Evolutionary conservation across 2,888 invertebrate species (phyloP).

Genomic region (Scaptodrosophila latifasciaeformis): DNA sequence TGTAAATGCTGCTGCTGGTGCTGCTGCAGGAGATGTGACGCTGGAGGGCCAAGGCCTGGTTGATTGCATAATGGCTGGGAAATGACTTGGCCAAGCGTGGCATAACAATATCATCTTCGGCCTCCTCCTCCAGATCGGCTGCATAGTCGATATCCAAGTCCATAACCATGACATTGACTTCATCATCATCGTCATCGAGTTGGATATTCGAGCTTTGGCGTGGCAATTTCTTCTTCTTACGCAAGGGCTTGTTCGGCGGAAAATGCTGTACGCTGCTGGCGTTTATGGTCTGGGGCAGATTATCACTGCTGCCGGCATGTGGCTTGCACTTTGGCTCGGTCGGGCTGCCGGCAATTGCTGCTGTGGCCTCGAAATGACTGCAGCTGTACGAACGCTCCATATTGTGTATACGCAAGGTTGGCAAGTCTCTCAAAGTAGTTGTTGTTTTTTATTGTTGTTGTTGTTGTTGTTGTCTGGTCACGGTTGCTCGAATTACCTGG

Average conservation of each 20-base stretch:
- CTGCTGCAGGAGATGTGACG: conserved; percentile 31
- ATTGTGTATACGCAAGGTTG: neutral
- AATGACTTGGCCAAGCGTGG: conserved; percentile 22
- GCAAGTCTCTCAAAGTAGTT: neutral
- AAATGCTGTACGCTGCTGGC: conserved; percentile 28
- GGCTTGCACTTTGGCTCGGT: no score
- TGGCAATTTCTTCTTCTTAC: conserved; percentile 54
- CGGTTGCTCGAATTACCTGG: conserved; percentile 35
- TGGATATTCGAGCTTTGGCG: conserved; percentile 53
- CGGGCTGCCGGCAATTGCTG: neutral
- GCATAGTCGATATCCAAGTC: conserved; percentile 47
- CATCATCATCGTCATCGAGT: conserved; percentile 38
- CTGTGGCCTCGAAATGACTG: conserved; percentile 46
- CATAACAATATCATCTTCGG: conserved; percentile 28
- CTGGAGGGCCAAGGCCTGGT: conserved; percentile 16
- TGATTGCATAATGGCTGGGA: conserved; percentile 8
- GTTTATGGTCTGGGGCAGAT: conserved; percentile 28
- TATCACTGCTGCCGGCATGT: conserved; percentile 49
- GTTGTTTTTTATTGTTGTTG: conserved; percentile 1
- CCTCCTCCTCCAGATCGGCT: conserved; percentile 64
- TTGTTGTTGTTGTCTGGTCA: conserved; percentile 19
- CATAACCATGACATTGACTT: no score
- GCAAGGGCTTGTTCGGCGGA: conserved; percentile 50
- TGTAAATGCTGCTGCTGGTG: conserved; percentile 6
- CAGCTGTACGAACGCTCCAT: conserved; percentile 61